Evolutionary conservation across 2,113 vertebrate genomes (phyloP), one percentile per base, ranked within the genome.

Genomic region (Equus przewalskii): DNA sequence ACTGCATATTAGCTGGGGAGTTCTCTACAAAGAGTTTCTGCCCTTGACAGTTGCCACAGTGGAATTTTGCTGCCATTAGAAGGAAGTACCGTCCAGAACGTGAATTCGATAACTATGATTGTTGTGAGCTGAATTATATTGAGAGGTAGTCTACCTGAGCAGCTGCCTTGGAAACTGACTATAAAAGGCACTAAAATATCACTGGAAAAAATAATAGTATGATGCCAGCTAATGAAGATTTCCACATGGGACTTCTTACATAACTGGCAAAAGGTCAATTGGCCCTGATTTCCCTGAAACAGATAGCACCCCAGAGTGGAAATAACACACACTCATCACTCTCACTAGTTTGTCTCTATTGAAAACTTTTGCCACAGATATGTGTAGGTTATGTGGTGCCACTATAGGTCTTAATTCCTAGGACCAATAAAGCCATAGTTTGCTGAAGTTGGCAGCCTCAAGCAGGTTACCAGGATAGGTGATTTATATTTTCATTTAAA

Each of bases 181-280:
- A 36, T 64, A 96, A 94, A 94, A 94, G 56, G 56, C 21, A 94
- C 65, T 75, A 80, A 97, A 96, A 90, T 87, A 79, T 80, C 87
- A 90, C 33, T 79, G 67, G 33, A 65, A 93, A 80, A 93, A 83
- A 81, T 13, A 79, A 69, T 89, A 41, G 79, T 49, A 79, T 15
- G 9, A 36, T 70, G 14, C 81, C 94, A 85, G 30, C 18, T 28
- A 93, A 96, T 33, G 73, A 54, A 87, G 28, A 82, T 91, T 93
- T 95, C 82, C 95, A 70, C 62, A 64, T 70, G 95, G 89, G 89
- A 93, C 49, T 89, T 91, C 62, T 96, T 95, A 95, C 44, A 80
- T 80, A 93, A 69, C 62, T 89, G 94, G 67, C 73, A 93, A 91
- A 76, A 94, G 82, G 75, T 93, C 91, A 91, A 14, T 14, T 97